Evolutionary conservation across 2,113 vertebrate species (phyloP), one percentile per base, ranked within the genome.

Genomic region (Pionites leucogaster): DNA sequence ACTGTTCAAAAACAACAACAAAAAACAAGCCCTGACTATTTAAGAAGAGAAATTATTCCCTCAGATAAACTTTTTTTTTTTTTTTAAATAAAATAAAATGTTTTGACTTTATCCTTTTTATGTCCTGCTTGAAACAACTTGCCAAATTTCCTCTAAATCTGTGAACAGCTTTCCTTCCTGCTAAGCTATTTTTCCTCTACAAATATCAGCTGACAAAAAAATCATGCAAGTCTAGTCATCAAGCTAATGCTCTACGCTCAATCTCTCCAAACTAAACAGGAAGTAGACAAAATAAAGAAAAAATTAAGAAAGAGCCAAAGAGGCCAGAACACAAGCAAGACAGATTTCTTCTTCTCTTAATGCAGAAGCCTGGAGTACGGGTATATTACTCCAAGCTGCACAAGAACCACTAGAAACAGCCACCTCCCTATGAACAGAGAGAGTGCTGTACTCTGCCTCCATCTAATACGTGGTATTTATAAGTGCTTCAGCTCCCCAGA

Each of bases 191-290:
- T 97, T 95, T 77, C 88, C 55, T 76, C 82, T 41, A 77, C 91
- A 90, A 96, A 86, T 96, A 96, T 95, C 82, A 92, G 64, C 88
- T 97, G 95, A 94, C 68, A 90, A 93, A 96, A 97, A 92, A 88
- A 74, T 53, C 4, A 0, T 86, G 64, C 69, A 95, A 95, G 83
- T 91, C 91, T 95, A 89, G 91, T 92, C 69, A 94, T 86, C 93
- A 89, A 93, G 77, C 16, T 92, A 95, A 82, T 25, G 20, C 79
- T 67, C 90, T 93, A 29, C 29, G 49, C 60, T 81, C 69, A 63
- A 55, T 83, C 64, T 86, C 55, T 88, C 64, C 52, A 82, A 92
- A 92, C 74, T 75, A 90, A 84, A 47, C 13, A 84, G 78, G 90
- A 89, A 88, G 57, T 90, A 91, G 28, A 88, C 33, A 92, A 84